A percentile compares a stretch with the other conserved stretches of the same genome.
phyloP scores from a whole-genome alignment of 2,888 invertebrate species.

The Troides helena region DNA sequence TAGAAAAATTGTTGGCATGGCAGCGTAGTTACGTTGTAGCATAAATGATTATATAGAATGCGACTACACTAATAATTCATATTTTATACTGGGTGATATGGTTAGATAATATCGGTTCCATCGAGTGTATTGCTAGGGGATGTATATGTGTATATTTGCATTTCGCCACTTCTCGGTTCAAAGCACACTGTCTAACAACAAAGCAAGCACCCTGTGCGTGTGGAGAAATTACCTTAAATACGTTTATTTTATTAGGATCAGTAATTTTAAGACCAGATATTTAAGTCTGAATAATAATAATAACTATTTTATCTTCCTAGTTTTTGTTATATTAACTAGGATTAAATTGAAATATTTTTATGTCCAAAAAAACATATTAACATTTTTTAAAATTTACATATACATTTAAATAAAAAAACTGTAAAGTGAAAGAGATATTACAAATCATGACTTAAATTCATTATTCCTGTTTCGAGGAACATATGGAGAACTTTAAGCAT shows the following conservation, averaged over 20 bases:
- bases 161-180: conserved; percentile 11
- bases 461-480: conserved; percentile 11
- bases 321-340: no score
- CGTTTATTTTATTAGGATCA: neutral
- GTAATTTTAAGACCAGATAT: neutral
- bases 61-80: conserved; percentile 13
- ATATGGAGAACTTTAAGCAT: conserved; percentile 10
- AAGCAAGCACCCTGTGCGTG: neutral
- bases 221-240: conserved; percentile 2
- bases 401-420: no score
- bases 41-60: conserved; percentile 9
- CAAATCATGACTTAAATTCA: neutral
- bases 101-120: neutral
- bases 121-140: conserved; percentile 8
- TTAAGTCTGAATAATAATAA: no score
- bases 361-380: no score
- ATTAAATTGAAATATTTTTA: no score
- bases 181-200: conserved; percentile 10
- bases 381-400: no score
- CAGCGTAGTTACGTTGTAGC: conserved; percentile 3
- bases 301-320: no score
- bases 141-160: conserved; percentile 1
- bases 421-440: no score
- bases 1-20: conserved; percentile 10
- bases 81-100: conserved; percentile 18